phyloP scores from a whole-genome alignment of 2,113 vertebrate genomes.

The Trachemys scripta region DNA sequence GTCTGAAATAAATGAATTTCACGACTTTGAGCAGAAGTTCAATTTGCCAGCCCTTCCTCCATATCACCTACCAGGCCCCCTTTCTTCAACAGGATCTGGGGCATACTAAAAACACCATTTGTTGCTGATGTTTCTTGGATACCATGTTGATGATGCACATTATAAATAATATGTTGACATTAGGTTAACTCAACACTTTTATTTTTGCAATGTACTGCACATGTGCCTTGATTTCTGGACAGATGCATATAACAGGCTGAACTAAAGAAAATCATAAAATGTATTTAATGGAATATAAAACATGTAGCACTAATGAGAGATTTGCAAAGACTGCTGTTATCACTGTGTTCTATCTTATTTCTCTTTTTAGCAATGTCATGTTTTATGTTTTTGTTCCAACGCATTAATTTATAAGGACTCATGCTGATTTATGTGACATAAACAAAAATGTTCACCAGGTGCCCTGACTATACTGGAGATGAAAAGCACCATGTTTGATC shows the following conservation, averaged over 20 bases:
- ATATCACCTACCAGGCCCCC: neutral
- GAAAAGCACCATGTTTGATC: neutral
- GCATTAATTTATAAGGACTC: neutral
- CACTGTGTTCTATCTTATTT: neutral
- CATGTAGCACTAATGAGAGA: neutral
- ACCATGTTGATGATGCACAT: neutral
- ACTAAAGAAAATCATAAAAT: neutral
- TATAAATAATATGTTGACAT: neutral
- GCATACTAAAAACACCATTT: neutral
- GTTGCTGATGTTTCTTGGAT: neutral
- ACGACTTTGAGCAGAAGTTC: neutral
- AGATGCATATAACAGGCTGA: neutral
- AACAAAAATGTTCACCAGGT: neutral
- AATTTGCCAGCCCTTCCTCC: neutral
- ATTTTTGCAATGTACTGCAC: neutral
- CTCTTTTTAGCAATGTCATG: neutral
- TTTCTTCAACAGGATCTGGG: neutral
- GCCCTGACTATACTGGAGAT: neutral
- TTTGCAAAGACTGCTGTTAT: neutral
- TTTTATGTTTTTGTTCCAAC: neutral
- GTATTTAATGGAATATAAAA: neutral
- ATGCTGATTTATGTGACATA: neutral
- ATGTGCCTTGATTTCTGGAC: neutral
- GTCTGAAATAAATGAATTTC: neutral
- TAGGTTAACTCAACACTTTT: neutral